Conservation (phyloP, 2,888 invertebrate species). For the Pimpla rufipes region DNA sequence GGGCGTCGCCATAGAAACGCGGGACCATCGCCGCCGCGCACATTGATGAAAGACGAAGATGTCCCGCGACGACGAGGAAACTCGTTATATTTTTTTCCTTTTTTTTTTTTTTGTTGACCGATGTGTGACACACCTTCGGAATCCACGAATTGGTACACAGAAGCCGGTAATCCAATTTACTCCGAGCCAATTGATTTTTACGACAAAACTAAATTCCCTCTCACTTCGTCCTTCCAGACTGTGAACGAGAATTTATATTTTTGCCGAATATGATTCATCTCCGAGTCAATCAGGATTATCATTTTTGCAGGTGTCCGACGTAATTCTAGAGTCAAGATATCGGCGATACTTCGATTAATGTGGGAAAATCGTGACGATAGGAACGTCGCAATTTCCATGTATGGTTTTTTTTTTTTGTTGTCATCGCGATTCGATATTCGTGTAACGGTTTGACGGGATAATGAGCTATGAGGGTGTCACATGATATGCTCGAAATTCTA, state of each 20-base stretch:
- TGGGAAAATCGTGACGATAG: background rate
- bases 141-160: too few relatives aligned
- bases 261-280: too few relatives aligned
- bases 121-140: too few relatives aligned
- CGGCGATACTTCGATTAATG: constrained; percentile 14
- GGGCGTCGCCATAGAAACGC: constrained; percentile 39
- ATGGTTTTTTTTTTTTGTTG: background rate
- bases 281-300: too few relatives aligned
- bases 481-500: constrained; percentile 50
- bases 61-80: background rate
- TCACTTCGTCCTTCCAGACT: too few relatives aligned
- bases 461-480: constrained; percentile 29
- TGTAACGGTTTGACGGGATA: constrained; percentile 8
- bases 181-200: too few relatives aligned
- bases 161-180: too few relatives aligned
- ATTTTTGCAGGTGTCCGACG: too few relatives aligned
- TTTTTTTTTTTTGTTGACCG: too few relatives aligned
- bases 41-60: constrained; percentile 23
- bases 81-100: too few relatives aligned
- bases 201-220: too few relatives aligned
- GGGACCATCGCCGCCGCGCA: background rate
- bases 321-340: background rate
- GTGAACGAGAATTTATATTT: too few relatives aligned
- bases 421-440: background rate
- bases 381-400: background rate